Percentiles rank a stretch among this genome's conserved stretches.
Evolutionary conservation across 2,797 vertebrate species (phyloP).

Genomic region (Rhinogobio ventralis): DNA sequence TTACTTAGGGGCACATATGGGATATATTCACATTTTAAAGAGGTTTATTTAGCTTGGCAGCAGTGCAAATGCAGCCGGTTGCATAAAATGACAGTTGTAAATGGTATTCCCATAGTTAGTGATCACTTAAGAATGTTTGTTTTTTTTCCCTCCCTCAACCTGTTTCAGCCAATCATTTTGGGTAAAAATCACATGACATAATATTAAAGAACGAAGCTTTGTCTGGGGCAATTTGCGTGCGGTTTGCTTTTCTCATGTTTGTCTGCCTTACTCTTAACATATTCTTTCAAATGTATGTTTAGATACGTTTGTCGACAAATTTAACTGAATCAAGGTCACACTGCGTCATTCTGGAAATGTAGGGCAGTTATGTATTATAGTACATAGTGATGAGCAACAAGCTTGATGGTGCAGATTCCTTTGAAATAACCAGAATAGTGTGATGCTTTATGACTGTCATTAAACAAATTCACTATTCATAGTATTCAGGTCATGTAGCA

Average conservation of each 20-base stretch:
- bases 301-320: background rate
- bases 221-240: background rate
- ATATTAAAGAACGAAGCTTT: background rate
- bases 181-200: background rate
- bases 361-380: background rate
- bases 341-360: background rate
- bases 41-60: slow-evolving; percentile 18
- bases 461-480: background rate
- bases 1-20: background rate
- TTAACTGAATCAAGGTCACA: slow-evolving; percentile 4
- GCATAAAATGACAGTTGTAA: slow-evolving; percentile 1
- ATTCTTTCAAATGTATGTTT: background rate
- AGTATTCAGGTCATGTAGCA: background rate
- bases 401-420: background rate
- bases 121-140: background rate
- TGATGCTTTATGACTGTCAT: background rate
- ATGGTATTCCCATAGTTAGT: background rate
- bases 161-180: no score
- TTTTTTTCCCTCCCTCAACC: background rate
- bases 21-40: slow-evolving; percentile 1
- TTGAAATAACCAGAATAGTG: background rate
- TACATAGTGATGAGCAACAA: background rate
- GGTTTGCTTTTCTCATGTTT: background rate
- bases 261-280: background rate
- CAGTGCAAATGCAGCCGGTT: background rate